Evolutionary conservation across 2,113 vertebrate genomes (phyloP).

Genomic region (Nerophis lumbriciformis): DNA sequence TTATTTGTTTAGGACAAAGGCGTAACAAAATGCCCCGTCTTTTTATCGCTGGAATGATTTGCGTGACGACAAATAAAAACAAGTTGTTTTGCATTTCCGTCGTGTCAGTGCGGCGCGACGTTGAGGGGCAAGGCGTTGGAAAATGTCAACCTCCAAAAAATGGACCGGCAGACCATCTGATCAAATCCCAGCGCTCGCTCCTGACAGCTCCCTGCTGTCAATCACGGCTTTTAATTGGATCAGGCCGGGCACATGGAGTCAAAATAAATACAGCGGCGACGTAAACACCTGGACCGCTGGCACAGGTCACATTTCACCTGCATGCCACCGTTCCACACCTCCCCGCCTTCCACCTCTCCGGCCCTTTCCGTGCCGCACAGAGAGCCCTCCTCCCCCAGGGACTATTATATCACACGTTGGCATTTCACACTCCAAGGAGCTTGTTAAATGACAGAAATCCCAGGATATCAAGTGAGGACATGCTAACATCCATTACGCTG

Average conservation of each 20-base stretch:
- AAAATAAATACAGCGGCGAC: conserved; percentile 2
- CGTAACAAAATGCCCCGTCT: no score
- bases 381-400: conserved; percentile 13
- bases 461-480: conserved; percentile 33
- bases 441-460: conserved; percentile 41
- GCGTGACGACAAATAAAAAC: no score
- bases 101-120: neutral
- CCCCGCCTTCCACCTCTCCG: neutral
- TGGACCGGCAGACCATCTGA: neutral
- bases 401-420: conserved; percentile 40
- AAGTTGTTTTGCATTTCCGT: neutral
- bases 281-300: conserved; percentile 12
- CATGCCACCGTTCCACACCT: neutral
- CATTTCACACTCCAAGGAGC: conserved; percentile 49
- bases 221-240: conserved; percentile 12
- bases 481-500: conserved; percentile 29
- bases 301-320: conserved; percentile 5
- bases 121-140: neutral
- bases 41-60: no score
- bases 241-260: conserved; percentile 4
- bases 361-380: neutral
- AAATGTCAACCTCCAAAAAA: neutral
- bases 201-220: conserved; percentile 10
- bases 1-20: no score
- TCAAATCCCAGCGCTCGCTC: neutral